Percentiles rank a stretch among this genome's conserved stretches.
Conservation (phyloP, 64 coral and sea anemone genomes). For the Cladopsammia gracilis region DNA sequence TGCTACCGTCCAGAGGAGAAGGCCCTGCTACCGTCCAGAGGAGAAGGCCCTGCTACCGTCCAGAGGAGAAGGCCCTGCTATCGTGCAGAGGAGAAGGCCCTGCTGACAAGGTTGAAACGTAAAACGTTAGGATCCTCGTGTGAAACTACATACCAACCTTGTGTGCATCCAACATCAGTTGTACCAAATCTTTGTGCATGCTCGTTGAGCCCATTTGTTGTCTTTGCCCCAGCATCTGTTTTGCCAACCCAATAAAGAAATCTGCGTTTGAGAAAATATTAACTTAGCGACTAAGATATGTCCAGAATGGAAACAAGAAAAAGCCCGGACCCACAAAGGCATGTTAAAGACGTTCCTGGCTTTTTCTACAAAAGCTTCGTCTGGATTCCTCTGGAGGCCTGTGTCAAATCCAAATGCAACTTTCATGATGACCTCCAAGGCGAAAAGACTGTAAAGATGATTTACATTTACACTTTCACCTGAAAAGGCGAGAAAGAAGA, state of each 20-base stretch:
- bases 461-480: constrained; percentile 68
- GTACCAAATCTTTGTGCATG: constrained; percentile 51
- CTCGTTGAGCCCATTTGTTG: background rate
- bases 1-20: too few species aligned
- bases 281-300: constrained; percentile 10
- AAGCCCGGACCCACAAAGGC: constrained; percentile 24
- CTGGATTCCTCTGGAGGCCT: constrained; percentile 51
- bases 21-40: too few species aligned
- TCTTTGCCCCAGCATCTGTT: constrained; percentile 57
- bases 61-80: too few species aligned
- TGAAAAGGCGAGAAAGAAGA: background rate
- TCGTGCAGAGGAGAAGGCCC: too few species aligned
- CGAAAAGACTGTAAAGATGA: constrained; percentile 64
- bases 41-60: too few species aligned
- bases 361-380: constrained; percentile 32
- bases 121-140: too few species aligned
- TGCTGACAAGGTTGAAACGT: too few species aligned
- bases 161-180: constrained; percentile 85
- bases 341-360: constrained; percentile 40
- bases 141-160: constrained; percentile 7
- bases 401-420: constrained; percentile 70
- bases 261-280: constrained; percentile 8
- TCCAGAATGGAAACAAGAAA: constrained; percentile 73
- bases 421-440: constrained; percentile 74
- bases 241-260: constrained; percentile 46